phyloP scores from a whole-genome alignment of 2,888 invertebrate species.

The Platycheirus rosarum region DNA sequence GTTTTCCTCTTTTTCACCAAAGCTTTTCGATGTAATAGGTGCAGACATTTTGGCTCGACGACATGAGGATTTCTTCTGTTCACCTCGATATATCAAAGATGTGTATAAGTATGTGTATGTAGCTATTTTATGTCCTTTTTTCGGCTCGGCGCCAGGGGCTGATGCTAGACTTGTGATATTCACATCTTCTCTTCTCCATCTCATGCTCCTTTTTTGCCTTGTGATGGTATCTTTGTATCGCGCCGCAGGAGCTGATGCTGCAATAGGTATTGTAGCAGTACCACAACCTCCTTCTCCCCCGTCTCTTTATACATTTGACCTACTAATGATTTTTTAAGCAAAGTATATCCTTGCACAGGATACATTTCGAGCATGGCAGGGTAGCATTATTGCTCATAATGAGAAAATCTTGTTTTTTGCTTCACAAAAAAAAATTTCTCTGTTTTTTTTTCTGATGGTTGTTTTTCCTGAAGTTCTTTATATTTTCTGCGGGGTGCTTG shows the following conservation, averaged over 20 bases:
- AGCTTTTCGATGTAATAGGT: constrained; percentile 62
- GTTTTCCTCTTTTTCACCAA: constrained; percentile 18
- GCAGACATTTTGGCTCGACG: constrained; percentile 72
- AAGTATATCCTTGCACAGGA: constrained; percentile 53
- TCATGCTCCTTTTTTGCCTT: neutral
- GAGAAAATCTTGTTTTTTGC: constrained; percentile 63
- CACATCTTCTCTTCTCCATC: constrained; percentile 15
- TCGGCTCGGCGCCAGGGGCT: constrained; percentile 61
- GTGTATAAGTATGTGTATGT: neutral
- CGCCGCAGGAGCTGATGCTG: constrained; percentile 20
- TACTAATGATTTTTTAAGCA: constrained; percentile 63
- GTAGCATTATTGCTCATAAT: constrained; percentile 59
- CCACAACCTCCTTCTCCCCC: constrained; percentile 27
- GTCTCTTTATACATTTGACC: constrained; percentile 57
- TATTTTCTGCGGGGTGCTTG: constrained; percentile 2
- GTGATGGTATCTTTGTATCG: constrained; percentile 21
- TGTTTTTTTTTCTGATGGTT: constrained; percentile 37
- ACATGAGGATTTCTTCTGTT: constrained; percentile 67
- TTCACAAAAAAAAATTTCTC: constrained; percentile 30
- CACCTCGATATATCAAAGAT: constrained; percentile 5
- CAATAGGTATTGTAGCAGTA: constrained; percentile 3
- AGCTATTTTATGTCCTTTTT: constrained; percentile 33
- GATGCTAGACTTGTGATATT: constrained; percentile 60
- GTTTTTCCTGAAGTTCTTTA: constrained; percentile 3
- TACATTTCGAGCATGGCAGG: constrained; percentile 1